A percentile compares a stretch with the other conserved stretches of the same genome.
These are phyloP conservation scores for Actenoides lindsayi DNA, from an alignment of 2,113 vertebrate genomes.

Conservation along the genomic window DNA sequence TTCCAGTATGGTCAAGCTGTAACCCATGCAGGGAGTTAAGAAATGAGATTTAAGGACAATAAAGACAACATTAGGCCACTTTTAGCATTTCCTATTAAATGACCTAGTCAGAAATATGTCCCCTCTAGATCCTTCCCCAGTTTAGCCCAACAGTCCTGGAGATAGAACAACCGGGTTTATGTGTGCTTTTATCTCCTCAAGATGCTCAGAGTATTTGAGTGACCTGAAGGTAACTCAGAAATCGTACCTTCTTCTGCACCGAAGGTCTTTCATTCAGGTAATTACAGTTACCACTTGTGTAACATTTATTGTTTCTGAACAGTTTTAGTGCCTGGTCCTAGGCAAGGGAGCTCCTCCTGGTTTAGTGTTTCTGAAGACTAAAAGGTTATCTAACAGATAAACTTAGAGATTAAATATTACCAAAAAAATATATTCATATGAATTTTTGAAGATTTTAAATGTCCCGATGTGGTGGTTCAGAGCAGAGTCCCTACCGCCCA, in stretches of 20 bases:
- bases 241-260: not conserved
- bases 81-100: not conserved
- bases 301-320: not conserved
- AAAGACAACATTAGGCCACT: not conserved
- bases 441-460: not conserved
- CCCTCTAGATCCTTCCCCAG: not conserved
- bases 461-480: not conserved
- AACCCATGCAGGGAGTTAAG: not conserved
- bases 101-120: not conserved
- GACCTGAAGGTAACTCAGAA: not conserved
- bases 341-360: not conserved
- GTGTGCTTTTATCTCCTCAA: not conserved
- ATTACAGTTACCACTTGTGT: not conserved
- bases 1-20: not conserved
- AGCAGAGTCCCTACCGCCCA: too few species aligned
- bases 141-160: not conserved
- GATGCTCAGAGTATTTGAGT: not conserved
- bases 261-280: not conserved
- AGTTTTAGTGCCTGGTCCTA: not conserved
- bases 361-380: not conserved
- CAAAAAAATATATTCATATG: not conserved
- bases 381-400: not conserved
- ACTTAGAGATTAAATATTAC: not conserved
- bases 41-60: not conserved
- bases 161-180: not conserved